Evolutionary conservation across 2,113 vertebrate genomes (phyloP), one percentile per base, ranked within the genome.

Genomic region (Oxyura jamaicensis): DNA sequence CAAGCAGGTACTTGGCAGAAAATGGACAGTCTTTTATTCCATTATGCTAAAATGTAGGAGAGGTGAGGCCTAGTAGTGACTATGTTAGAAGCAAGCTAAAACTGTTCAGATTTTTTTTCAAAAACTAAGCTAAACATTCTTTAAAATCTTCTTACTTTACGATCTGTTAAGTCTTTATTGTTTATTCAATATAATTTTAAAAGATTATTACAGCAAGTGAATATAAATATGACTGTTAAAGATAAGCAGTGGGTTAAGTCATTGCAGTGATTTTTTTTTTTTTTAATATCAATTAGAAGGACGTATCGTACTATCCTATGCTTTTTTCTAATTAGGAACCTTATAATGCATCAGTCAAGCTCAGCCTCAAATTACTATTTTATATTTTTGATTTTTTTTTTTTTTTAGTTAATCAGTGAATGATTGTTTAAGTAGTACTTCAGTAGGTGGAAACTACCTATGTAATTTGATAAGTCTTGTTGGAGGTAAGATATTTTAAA

Each of bases 1-100:
- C 35, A 93, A 97, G 74, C 88, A 95, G 89, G 79, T 93, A 91
- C 52, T 95, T 97, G 42, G 72, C 67, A 89, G 91, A 96, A 97
- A 97, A 92, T 89, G n/a, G 72, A 44, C 18, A 31, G 36, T 65
- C 73, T 96, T 94, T 95, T 95, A 81, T 81, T 97, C 94, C 91
- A 50, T 90, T 95, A 44, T 68, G 42, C 74, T 95, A 94, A 90
- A 95, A 69, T 36, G 52, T 69, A 80, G 44, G 46, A 91, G 60
- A 93, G 76, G 33, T 58, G 26, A 93, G 77, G 68, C 86, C 39
- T 83, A 58, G 39, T 62, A 41, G 41, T 56, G 73, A 80, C 69
- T 76, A 59, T 81, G 3, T 76, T 78, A 84, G 53, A 72, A 84
- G 35, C 68, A 85, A 88, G 72, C 90, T 88, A 42, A 83, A 58